Percentiles rank a stretch among this genome's conserved stretches.
phyloP scores from a whole-genome alignment of 2,888 invertebrate genomes.

The Synanthedon formicaeformis region DNA sequence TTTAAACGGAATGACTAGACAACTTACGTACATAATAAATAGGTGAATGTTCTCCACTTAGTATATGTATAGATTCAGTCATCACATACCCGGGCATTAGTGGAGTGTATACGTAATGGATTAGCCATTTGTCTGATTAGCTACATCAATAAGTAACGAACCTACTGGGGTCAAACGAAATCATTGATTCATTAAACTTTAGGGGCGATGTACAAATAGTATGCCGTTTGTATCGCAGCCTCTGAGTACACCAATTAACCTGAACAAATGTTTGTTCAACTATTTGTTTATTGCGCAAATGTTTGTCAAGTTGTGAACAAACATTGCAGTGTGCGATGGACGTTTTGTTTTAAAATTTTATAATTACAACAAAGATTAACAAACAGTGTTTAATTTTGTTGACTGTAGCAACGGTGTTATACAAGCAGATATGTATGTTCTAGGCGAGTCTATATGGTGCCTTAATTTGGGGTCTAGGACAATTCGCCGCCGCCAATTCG shows the following conservation, averaged over 20 bases:
- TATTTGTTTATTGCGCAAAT: slow-evolving; percentile 12
- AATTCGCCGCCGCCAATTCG: no score
- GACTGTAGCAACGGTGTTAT: not conserved
- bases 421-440: no score
- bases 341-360: not conserved
- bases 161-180: slow-evolving; percentile 44
- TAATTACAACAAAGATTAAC: not conserved
- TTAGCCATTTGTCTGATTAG: slow-evolving; percentile 68
- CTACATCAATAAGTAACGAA: slow-evolving; percentile 62
- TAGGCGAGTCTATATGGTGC: no score
- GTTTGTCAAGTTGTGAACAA: slow-evolving; percentile 15
- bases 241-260: slow-evolving; percentile 52
- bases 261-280: slow-evolving; percentile 39
- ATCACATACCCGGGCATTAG: slow-evolving; percentile 32
- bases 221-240: slow-evolving; percentile 28
- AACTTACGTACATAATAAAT: no score
- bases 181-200: slow-evolving; percentile 61
- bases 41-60: no score
- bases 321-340: slow-evolving; percentile 13
- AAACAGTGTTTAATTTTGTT: not conserved
- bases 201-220: slow-evolving; percentile 38
- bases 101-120: slow-evolving; percentile 53
- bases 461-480: no score
- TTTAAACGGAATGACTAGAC: no score
- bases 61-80: slow-evolving; percentile 9